Percentiles rank a stretch among this genome's conserved stretches.
phyloP scores from a whole-genome alignment of 2,888 invertebrate genomes.

The Reticulitermes lucifugus region DNA sequence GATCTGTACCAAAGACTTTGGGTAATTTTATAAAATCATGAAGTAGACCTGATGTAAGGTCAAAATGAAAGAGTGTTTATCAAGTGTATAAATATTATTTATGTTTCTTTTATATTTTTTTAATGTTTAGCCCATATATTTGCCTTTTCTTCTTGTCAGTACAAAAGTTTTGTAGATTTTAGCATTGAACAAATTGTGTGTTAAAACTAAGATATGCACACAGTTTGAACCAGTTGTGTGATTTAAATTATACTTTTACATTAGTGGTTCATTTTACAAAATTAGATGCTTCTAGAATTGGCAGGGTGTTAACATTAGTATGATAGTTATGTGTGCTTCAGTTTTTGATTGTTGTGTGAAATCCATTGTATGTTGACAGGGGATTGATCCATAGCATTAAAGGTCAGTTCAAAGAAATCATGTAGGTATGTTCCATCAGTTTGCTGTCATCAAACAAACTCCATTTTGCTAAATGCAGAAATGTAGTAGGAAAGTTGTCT shows the following conservation, averaged over 20 bases:
- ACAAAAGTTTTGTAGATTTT: background rate
- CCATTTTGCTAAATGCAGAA: background rate
- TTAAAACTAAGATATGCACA: background rate
- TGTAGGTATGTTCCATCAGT: background rate
- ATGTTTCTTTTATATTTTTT: conserved; percentile 2
- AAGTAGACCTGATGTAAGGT: background rate
- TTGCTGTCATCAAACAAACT: background rate
- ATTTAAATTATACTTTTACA: background rate
- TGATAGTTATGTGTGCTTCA: background rate
- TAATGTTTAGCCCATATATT: background rate
- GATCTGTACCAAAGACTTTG: background rate
- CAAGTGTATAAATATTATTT: background rate
- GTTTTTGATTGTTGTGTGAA: background rate
- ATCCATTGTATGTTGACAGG: background rate
- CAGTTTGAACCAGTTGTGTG: background rate
- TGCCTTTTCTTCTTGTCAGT: background rate
- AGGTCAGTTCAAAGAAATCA: background rate
- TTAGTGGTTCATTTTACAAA: background rate
- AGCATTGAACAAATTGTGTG: background rate
- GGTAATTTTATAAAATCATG: background rate
- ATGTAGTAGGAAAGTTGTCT: background rate
- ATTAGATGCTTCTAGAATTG: background rate
- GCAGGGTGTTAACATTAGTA: background rate
- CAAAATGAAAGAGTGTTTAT: background rate
- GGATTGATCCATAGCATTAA: background rate